Evolutionary conservation across 2,113 vertebrate genomes (phyloP).

Genomic region (Aldabrachelys gigantea): DNA sequence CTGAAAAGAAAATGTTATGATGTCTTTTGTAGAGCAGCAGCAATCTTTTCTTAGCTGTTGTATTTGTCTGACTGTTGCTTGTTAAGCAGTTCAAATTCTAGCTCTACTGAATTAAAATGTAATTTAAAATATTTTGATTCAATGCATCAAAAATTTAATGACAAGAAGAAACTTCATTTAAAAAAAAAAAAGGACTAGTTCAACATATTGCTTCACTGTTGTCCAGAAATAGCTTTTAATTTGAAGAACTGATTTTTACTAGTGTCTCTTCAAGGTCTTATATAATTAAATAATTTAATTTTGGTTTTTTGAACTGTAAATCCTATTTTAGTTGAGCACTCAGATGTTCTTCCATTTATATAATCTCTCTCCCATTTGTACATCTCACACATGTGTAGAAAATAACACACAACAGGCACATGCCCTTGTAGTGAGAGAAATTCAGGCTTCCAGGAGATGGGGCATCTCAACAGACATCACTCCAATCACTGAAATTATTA

Average conservation of each 20-base stretch:
- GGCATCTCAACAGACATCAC: not conserved
- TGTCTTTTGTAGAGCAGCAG: not conserved
- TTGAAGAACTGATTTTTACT: not conserved
- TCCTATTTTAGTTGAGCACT: not conserved
- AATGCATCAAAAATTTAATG: not conserved
- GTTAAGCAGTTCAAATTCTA: not conserved
- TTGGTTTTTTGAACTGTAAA: not conserved
- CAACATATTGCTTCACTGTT: not conserved
- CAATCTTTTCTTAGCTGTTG: not conserved
- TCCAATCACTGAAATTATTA: not conserved
- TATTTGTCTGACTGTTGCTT: not conserved
- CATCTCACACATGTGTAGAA: not conserved
- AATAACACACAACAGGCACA: not conserved
- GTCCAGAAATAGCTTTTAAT: not conserved
- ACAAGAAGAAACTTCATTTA: not conserved
- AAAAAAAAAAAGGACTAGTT: not conserved
- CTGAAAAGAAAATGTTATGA: not conserved
- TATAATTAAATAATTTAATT: fast-evolving
- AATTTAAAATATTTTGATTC: not conserved
- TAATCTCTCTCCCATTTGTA: not conserved
- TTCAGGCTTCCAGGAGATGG: not conserved
- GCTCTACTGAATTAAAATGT: not conserved
- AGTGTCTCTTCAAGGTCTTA: not conserved
- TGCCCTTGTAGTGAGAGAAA: not conserved
- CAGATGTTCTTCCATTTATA: not conserved